phyloP scores from a whole-genome alignment of 2,888 invertebrate genomes.

The Pollenia labialis region DNA sequence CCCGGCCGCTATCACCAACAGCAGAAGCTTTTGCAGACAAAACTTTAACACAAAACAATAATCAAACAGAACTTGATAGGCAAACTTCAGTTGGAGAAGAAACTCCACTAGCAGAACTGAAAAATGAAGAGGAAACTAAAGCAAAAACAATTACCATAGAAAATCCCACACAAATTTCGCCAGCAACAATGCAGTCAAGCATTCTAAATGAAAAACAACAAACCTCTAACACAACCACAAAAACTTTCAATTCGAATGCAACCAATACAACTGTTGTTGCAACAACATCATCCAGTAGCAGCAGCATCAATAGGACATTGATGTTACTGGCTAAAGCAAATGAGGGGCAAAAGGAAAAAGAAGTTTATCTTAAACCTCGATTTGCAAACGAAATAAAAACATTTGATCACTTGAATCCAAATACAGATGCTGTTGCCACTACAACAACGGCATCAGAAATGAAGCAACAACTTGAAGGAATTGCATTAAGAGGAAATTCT shows the following conservation, averaged over 20 bases:
- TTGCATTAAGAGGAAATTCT: slow-evolving; percentile 37
- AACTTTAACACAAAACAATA: slow-evolving; percentile 41
- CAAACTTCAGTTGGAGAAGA: background rate
- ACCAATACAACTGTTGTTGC: background rate
- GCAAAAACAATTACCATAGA: slow-evolving; percentile 70
- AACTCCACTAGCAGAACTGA: slow-evolving; percentile 67
- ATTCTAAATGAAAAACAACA: slow-evolving; percentile 46
- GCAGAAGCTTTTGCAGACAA: slow-evolving; percentile 45
- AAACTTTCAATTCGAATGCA: slow-evolving; percentile 28
- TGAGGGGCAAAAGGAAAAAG: background rate
- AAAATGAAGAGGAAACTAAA: slow-evolving; percentile 40
- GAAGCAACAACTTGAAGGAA: slow-evolving; percentile 16
- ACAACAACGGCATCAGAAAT: slow-evolving; percentile 6
- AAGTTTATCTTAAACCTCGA: slow-evolving; percentile 37
- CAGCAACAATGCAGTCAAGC: slow-evolving; percentile 37
- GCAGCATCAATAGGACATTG: slow-evolving; percentile 36
- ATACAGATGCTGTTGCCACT: slow-evolving; percentile 26
- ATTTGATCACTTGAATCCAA: slow-evolving; percentile 50
- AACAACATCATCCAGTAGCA: slow-evolving; percentile 37
- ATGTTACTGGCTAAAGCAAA: slow-evolving; percentile 2
- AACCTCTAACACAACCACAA: slow-evolving; percentile 34
- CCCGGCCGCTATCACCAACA: slow-evolving; percentile 37
- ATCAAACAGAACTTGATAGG: slow-evolving; percentile 8
- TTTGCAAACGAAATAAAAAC: slow-evolving; percentile 52
- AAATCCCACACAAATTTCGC: slow-evolving; percentile 65